Conservation (phyloP, 2,113 vertebrate species). For the Ameiurus melas region DNA sequence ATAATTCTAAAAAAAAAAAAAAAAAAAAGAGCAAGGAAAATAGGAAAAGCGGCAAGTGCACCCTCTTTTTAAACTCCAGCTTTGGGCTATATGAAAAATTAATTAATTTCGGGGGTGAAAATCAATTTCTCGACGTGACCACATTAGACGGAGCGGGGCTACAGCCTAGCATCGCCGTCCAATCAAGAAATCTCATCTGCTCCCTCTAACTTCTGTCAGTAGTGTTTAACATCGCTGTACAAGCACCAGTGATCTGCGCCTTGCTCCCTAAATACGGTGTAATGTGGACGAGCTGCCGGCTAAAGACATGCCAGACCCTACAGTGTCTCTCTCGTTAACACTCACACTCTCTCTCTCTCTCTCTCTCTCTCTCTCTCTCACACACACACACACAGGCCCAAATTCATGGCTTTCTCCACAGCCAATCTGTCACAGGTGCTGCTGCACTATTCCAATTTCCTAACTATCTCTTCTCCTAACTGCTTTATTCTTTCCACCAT, state of each 20-base stretch:
- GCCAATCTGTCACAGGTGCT: constrained; percentile 58
- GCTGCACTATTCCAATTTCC: constrained; percentile 53
- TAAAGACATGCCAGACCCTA: constrained; percentile 58
- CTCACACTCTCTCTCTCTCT: background rate
- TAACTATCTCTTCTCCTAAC: constrained; percentile 38
- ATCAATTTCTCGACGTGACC: constrained; percentile 99
- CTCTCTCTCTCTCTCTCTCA: background rate
- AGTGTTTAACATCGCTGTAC: constrained; percentile 82
- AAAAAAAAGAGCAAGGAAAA: constrained; percentile 74
- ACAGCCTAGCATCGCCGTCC: constrained; percentile 87
- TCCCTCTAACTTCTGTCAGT: constrained; percentile 90
- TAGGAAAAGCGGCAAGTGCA: constrained; percentile 98
- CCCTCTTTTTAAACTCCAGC: constrained; percentile 99
- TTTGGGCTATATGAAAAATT: constrained; percentile 99
- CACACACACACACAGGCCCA: constrained; percentile 50
- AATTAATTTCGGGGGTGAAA: constrained; percentile 99
- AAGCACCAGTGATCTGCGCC: constrained; percentile 68
- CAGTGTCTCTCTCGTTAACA: background rate
- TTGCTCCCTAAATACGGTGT: constrained; percentile 70
- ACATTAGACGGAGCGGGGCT: constrained; percentile 95
- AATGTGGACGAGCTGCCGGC: constrained; percentile 65
- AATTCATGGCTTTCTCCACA: constrained; percentile 60
- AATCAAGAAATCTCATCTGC: constrained; percentile 94
- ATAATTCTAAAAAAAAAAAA: too few relatives aligned
- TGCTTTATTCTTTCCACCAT: constrained; percentile 14